Percentiles rank a stretch among this genome's conserved stretches.
Conservation (phyloP, 1,140 invertebrate genomes). For the Aphaenogaster rudis region DNA sequence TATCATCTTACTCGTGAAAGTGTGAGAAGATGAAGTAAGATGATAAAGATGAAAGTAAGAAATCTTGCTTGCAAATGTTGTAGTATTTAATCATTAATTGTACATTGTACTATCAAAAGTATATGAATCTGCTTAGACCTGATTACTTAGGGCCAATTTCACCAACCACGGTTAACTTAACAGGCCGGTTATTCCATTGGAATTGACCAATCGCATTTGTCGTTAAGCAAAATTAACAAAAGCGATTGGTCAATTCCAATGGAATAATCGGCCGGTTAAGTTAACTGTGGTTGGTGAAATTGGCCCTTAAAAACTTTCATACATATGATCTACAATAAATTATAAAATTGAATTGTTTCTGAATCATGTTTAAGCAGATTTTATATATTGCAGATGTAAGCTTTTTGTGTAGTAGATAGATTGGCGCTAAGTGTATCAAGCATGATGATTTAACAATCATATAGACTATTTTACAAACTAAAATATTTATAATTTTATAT, state of each 20-base stretch:
- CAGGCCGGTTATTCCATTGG: no score
- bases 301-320: no score
- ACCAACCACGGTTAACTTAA: no score
- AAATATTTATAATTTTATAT: slow-evolving; percentile 8
- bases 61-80: slow-evolving; percentile 22
- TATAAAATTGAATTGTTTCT: background rate
- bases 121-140: background rate
- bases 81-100: background rate
- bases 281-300: no score
- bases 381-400: background rate
- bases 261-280: no score
- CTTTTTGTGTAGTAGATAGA: slow-evolving; percentile 36
- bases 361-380: slow-evolving; percentile 43
- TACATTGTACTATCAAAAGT: background rate
- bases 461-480: slow-evolving; percentile 14
- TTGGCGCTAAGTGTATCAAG: background rate
- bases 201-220: no score
- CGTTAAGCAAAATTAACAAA: no score
- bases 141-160: no score
- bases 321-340: background rate
- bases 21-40: background rate
- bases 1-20: slow-evolving; percentile 40
- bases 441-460: slow-evolving; percentile 41
- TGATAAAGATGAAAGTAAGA: slow-evolving; percentile 50
- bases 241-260: no score